Conservation (phyloP, 2,797 vertebrate genomes). For the Sebastiscus tertius region DNA sequence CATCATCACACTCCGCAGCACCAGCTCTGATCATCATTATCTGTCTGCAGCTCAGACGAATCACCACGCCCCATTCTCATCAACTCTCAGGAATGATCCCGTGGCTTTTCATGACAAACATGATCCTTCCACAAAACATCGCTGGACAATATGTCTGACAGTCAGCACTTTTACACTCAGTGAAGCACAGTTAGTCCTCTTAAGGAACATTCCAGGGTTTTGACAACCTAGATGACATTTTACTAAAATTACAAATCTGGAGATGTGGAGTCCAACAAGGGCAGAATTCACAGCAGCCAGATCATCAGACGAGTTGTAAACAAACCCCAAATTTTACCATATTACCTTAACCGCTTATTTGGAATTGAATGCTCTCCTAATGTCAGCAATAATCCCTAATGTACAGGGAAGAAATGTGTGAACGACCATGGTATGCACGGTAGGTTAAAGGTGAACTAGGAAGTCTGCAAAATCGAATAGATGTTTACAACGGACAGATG, state of each 20-base stretch:
- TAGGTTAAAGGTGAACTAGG: background rate
- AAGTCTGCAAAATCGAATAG: background rate
- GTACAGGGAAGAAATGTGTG: background rate
- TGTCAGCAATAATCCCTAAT: background rate
- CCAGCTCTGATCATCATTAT: conserved; percentile 31
- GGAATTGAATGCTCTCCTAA: background rate
- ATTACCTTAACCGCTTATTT: background rate
- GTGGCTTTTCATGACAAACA: conserved; percentile 20
- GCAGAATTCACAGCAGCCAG: background rate
- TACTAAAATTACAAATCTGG: background rate
- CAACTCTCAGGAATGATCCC: conserved; percentile 9
- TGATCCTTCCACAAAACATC: conserved; percentile 9
- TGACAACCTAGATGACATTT: background rate
- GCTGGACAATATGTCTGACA: background rate
- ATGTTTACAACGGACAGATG: background rate
- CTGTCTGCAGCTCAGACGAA: conserved; percentile 21
- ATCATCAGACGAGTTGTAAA: background rate
- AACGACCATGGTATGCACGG: too few relatives aligned
- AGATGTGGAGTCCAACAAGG: background rate
- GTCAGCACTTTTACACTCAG: conserved; percentile 5
- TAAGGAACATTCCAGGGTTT: background rate
- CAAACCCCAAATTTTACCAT: background rate
- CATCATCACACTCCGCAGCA: conserved; percentile 14
- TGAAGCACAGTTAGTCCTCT: background rate
- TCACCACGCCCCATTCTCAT: background rate